These are phyloP conservation scores for Acleris literana DNA, from an alignment of 2,888 invertebrate species.

Conservation along the genomic window DNA sequence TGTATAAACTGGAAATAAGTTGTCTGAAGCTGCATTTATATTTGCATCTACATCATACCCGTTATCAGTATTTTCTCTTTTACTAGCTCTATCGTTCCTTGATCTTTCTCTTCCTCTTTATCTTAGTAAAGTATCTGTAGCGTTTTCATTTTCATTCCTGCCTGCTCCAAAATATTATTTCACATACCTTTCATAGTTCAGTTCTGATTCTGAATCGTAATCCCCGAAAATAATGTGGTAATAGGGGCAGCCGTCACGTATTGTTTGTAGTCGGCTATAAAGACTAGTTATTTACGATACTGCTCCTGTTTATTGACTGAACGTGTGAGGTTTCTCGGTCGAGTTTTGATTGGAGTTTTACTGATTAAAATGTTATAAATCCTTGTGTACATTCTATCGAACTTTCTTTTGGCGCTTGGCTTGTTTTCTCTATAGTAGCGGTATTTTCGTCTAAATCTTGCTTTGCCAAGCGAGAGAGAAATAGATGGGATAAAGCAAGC, in stretches of 20 bases:
- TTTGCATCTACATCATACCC: no score
- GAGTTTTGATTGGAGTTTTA: slow-evolving; percentile 15
- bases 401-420: neutral
- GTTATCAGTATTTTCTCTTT: no score
- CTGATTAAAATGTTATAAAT: slow-evolving; percentile 11
- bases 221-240: slow-evolving; percentile 40
- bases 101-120: no score
- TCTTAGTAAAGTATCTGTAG: neutral
- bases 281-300: slow-evolving; percentile 33
- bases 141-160: neutral
- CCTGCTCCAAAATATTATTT: no score
- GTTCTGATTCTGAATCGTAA: slow-evolving; percentile 12
- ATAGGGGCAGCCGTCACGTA: slow-evolving; percentile 39
- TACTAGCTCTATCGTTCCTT: no score
- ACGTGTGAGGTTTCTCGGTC: slow-evolving; percentile 18
- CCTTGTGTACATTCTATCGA: neutral
- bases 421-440: no score
- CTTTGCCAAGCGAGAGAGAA: no score
- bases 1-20: no score
- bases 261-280: slow-evolving; percentile 44
- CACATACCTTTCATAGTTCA: neutral
- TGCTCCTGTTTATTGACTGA: slow-evolving; percentile 7
- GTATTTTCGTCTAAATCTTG: no score
- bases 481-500: no score
- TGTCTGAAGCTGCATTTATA: no score